Percentiles rank a stretch among this genome's conserved stretches.
phyloP scores from a whole-genome alignment of 2,113 vertebrate species.

The Gobius niger region DNA sequence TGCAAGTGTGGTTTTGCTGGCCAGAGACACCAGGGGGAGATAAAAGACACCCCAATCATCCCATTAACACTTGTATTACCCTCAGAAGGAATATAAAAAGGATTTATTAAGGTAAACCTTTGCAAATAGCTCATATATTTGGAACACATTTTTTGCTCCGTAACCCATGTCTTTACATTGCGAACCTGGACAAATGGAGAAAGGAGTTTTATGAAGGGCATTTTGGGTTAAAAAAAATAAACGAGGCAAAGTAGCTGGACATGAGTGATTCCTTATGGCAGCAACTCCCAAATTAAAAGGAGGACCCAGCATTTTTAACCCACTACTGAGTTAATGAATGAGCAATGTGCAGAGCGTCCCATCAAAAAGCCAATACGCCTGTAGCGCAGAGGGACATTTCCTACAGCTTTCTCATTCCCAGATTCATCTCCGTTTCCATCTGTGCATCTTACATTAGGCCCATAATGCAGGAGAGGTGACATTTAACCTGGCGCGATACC shows the following conservation, averaged over 20 bases:
- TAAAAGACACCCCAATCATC: no score
- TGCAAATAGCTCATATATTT: no score
- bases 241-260: not conserved
- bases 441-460: conserved; percentile 7
- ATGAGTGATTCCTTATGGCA: not conserved
- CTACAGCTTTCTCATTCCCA: not conserved
- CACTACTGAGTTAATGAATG: conserved; percentile 26
- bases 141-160: not conserved
- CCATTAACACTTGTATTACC: no score
- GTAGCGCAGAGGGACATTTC: conserved; percentile 47
- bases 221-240: not conserved
- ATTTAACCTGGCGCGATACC: conserved; percentile 49
- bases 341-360: conserved; percentile 22
- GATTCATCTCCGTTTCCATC: not conserved
- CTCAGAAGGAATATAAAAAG: no score
- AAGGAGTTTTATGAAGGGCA: not conserved
- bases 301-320: no score
- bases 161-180: not conserved
- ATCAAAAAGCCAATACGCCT: conserved; percentile 36
- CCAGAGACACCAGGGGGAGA: no score
- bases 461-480: conserved; percentile 22
- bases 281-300: not conserved
- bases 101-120: no score
- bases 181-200: not conserved
- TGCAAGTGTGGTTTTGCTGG: no score